Evolutionary conservation across 2,797 vertebrate genomes (phyloP).

Genomic region (Smutsia temminckii): DNA sequence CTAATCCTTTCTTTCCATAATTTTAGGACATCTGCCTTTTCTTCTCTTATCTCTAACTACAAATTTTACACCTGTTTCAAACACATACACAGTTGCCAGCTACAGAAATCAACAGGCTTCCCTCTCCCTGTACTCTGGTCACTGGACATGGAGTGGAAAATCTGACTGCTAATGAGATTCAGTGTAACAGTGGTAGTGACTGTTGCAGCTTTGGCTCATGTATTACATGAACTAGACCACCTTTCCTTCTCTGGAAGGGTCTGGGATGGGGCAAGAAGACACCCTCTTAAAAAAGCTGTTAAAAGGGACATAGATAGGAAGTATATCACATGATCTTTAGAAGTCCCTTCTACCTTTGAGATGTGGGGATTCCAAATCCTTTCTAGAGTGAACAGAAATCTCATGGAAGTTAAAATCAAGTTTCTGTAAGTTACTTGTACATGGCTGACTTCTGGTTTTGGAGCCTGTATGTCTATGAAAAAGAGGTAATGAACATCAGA

Average conservation of each 20-base stretch:
- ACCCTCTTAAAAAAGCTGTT: background rate
- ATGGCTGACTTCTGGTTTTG: background rate
- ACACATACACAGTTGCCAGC: background rate
- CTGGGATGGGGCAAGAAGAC: background rate
- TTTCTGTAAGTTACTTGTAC: background rate
- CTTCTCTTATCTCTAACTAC: background rate
- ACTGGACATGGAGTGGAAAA: background rate
- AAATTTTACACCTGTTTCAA: background rate
- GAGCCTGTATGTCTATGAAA: background rate
- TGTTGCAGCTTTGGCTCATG: background rate
- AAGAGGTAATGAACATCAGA: background rate
- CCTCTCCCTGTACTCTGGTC: background rate
- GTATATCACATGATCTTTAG: background rate
- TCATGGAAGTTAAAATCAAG: background rate
- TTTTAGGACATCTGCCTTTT: background rate
- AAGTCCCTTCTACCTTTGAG: background rate
- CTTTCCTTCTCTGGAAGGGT: background rate
- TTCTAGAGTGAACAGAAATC: background rate
- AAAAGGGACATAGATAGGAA: background rate
- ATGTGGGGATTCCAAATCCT: background rate
- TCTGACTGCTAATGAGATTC: background rate
- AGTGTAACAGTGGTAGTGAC: background rate
- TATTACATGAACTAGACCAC: background rate
- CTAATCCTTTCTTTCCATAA: background rate
- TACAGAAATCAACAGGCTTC: background rate